Evolutionary conservation across 2,797 vertebrate species (phyloP).

Genomic region (Potorous gilbertii): DNA sequence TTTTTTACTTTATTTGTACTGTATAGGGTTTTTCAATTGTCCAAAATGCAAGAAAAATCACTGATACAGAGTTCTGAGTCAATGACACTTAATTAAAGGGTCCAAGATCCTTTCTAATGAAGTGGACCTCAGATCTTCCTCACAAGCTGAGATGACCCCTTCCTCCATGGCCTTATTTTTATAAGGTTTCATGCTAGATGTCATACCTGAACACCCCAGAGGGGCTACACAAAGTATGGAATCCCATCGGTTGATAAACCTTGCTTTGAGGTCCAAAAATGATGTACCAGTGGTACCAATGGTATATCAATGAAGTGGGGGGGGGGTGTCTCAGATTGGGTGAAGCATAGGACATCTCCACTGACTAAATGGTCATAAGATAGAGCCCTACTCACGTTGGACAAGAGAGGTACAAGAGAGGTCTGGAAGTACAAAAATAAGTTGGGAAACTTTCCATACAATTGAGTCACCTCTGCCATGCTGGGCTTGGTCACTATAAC

Average conservation of each 20-base stretch:
- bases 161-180: background rate
- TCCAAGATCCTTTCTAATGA: background rate
- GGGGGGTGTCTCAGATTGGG: background rate
- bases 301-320: background rate
- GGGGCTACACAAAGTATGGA: background rate
- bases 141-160: background rate
- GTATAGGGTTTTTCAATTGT: background rate
- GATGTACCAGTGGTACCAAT: background rate
- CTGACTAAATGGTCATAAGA: no score
- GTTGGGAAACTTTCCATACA: background rate
- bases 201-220: background rate
- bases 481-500: background rate
- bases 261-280: background rate
- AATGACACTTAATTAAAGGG: background rate
- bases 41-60: background rate
- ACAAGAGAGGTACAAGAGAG: background rate
- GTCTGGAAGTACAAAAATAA: background rate
- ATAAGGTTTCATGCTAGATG: background rate
- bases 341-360: background rate
- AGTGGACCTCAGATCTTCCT: background rate
- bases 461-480: background rate
- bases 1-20: background rate
- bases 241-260: background rate
- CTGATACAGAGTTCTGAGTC: background rate
- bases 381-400: background rate